Base-by-base conservation (phyloP, 2,797 vertebrate genomes). In the Typhlichthys eigenmanni region DNA sequence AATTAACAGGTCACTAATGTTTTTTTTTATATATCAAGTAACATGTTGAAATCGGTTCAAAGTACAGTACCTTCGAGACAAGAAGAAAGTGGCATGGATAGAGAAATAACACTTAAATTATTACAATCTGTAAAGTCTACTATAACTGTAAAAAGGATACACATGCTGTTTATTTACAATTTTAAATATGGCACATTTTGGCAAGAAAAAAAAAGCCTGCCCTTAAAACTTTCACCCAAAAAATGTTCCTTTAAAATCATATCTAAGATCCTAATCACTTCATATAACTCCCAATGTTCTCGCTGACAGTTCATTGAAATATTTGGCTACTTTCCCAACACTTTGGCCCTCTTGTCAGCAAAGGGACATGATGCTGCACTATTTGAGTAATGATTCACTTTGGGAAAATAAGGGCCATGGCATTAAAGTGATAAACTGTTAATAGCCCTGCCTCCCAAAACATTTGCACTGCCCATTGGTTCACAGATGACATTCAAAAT, bases 251-350 rank as follows among this genome's bases (percentile, higher is more conserved):
- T 49, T 71, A 68, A 66, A 79, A 57, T 12, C 68, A 47, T 67
- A 83, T 84, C 71, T 87, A 89, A 45, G 80, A 85, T 70, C 82
- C 24, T 73, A 92, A 88, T 74, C 83, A 84, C 5, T 38, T 3
- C 34, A 6, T 6, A 38, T 38, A 5, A 38, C 82, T 91, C 80
- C 75, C 84, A 86, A 85, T 83, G 1, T 3, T 86, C 82, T 56
- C 76, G 74, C 64, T 73, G 88, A 88, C 92, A 92, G 81, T 87
- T 93, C 88, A 93, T 92, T 92, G 93, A 86, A 91, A 89, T 89
- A 89, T 92, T 88, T 93, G 91, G 83, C 82, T 88, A 73, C 87
- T 90, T 88, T 79, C 86, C 75, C 85, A 89, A 87, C 72, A 82
- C 84, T 81, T 52, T 14, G 72, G 66, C 78, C 72, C 85, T 83